Evolutionary conservation across 2,113 vertebrate species (phyloP), one percentile per base, ranked within the genome.

Genomic region (Narcine bancroftii): DNA sequence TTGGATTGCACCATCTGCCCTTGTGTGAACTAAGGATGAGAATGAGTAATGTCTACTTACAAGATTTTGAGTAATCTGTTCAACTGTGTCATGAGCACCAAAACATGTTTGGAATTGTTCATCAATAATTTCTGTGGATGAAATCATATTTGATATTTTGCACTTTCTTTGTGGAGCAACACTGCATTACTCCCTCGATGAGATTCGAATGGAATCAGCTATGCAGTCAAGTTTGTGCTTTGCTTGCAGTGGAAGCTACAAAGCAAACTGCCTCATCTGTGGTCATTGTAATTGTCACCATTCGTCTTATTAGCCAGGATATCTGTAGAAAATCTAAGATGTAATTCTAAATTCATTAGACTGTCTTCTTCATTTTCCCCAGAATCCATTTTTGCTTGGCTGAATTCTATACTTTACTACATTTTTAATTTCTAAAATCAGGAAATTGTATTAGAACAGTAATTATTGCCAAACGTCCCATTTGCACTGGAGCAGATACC

Each of bases 231-330:
- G 94, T 93, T 95, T 94, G 93, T 92, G 26, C 6, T 93, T 94
- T 93, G 94, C 95, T 94, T 95, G 95, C 96, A 95, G 93, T 94
- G 93, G 96, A 97, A 97, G 1, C 97, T 96, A 96, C 94, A 95
- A 94, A 94, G 95, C 94, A 94, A 95, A 94, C 94, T 95, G 94
- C 96, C 96, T 97, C 95, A 94, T 95, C 94, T 94, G 93, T 93
- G 92, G 93, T 97, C 97, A 98, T 97, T 97, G 96, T 94, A 95
- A 94, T 95, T 96, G 96, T 97, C 95, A 93, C 95, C 94, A 94
- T 95, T 92, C 94, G 96, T 96, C 96, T 96, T 96, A 95, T 96
- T 97, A 96, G 95, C 95, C 93, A 94, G 95, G 95, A 96, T 97
- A 95, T 95, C 95, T 95, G 93, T 93, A 92, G 93, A 94, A 93